Evolutionary conservation across 2,113 vertebrate species (phyloP), one percentile per base, ranked within the genome.

Genomic region (Psittacara wagleri): DNA sequence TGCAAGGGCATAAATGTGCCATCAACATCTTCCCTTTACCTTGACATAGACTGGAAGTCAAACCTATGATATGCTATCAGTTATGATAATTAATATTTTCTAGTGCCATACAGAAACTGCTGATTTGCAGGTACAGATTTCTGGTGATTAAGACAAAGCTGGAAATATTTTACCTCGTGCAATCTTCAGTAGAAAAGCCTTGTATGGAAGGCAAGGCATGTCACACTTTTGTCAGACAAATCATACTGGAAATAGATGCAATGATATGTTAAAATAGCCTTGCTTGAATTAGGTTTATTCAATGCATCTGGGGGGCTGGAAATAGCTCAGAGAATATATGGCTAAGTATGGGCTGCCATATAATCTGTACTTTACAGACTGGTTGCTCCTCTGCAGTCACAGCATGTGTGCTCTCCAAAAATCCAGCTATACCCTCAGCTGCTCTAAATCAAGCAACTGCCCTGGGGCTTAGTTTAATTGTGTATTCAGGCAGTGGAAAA

Each of bases 401-500:
- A 88, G 70, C 78, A 85, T 62, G 20, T 64, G 24, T 54, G 48
- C 82, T 87, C 28, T 88, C 92, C 37, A 73, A 91, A 94, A 91
- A 52, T 52, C 67, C 67, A 80, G 10, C 67, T 83, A 37, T 87
- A 59, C 37, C 12, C 59, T 91, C 82, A 91, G 59, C 52, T 69
- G 63, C 90, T 87, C 78, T 95, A 94, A 96, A 94, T 90, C 88
- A 91, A 91, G 51, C 29, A 70, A 25, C 59, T 79, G 73, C 48
- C 52, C 69, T 29, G 37, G 46, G 57, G 33, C 77, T 92, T 80
- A 41, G 63, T 67, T 73, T 49, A n/a, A 67, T 39, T 74, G 51
- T 69, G n/a, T 46, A 59, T 66, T 91, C 70, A 80, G 66, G 62
- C 67, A 73, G 63, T 77, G 72, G 22, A 74, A 89, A 90, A 23